These are phyloP conservation scores for Kryphioiulus occultus DNA, from an alignment of 2,888 invertebrate genomes.

Conservation along the genomic window DNA sequence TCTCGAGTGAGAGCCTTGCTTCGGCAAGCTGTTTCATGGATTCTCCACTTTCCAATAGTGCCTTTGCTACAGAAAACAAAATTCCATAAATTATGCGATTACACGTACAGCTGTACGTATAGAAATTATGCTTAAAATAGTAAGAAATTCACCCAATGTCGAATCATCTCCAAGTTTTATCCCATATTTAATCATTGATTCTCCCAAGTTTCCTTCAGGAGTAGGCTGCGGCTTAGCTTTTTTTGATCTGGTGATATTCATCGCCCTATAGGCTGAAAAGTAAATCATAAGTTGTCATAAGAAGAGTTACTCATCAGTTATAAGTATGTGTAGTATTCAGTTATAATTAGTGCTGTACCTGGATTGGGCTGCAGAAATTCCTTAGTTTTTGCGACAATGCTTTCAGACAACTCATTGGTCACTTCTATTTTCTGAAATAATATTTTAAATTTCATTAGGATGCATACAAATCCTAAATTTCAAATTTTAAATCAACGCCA, in stretches of 20 bases:
- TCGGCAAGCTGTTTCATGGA: conserved; percentile 98
- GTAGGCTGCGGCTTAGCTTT: conserved; percentile 99
- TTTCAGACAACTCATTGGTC: conserved; percentile 95
- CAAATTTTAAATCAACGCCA: too few species aligned
- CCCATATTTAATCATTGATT: conserved; percentile 95
- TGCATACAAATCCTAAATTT: not conserved
- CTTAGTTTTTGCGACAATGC: conserved; percentile 94
- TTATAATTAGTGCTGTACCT: conserved; percentile 64
- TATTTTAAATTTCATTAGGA: not conserved
- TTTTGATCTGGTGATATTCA: conserved; percentile 65
- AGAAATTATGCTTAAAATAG: not conserved
- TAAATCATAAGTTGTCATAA: not conserved
- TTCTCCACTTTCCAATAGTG: conserved; percentile 95
- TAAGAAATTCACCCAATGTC: conserved; percentile 75
- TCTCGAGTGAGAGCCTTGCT: conserved; percentile 97
- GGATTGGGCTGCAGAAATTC: conserved; percentile 99
- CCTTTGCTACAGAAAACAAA: conserved; percentile 72
- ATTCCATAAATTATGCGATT: too few species aligned
- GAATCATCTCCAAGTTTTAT: conserved; percentile 95
- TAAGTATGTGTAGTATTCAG: too few species aligned
- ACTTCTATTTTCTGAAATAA: conserved; percentile 91
- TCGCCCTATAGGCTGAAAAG: conserved; percentile 66
- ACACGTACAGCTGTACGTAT: not conserved
- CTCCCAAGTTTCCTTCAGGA: conserved; percentile 96
- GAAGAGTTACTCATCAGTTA: not conserved